These are phyloP conservation scores for Crematogaster levior DNA, from an alignment of 2,888 invertebrate genomes.

Conservation along the genomic window DNA sequence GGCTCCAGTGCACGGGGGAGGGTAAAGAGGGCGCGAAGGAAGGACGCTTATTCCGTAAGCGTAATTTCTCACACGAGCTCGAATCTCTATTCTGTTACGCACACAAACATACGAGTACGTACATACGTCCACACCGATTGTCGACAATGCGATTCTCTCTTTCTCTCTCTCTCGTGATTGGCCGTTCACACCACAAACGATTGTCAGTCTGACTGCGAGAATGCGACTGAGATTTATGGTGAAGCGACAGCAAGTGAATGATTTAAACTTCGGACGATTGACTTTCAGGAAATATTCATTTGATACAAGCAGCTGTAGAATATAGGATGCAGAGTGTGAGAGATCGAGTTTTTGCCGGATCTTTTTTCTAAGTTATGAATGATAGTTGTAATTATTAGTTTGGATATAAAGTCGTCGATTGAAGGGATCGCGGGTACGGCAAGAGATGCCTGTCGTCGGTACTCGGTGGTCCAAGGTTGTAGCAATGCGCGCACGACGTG, in stretches of 20 bases:
- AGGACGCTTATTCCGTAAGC: conserved; percentile 54
- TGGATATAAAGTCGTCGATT: neutral
- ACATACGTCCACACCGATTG: conserved; percentile 9
- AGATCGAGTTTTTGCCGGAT: neutral
- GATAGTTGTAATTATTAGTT: neutral
- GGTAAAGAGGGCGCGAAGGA: conserved; percentile 2
- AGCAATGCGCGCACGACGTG: conserved; percentile 49
- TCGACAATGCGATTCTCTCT: neutral
- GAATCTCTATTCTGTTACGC: conserved; percentile 58
- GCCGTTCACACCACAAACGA: conserved; percentile 17
- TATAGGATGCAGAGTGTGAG: no score
- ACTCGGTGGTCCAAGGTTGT: conserved; percentile 34
- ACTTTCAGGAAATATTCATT: conserved; percentile 1
- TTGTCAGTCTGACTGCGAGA: conserved; percentile 6
- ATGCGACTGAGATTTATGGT: conserved; percentile 27
- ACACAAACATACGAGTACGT: conserved; percentile 20
- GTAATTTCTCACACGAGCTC: conserved; percentile 61
- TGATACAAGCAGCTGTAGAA: neutral
- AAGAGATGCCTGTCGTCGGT: conserved; percentile 7
- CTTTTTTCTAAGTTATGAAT: neutral
- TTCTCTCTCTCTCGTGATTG: conserved; percentile 7
- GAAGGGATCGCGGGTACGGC: neutral
- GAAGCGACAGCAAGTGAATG: neutral
- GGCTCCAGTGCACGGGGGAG: conserved; percentile 51
- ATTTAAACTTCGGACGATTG: neutral